A percentile compares a stretch with the other conserved stretches of the same genome.
Evolutionary conservation across 2,797 vertebrate species (phyloP).

Genomic region (Steatocranus sp.): DNA sequence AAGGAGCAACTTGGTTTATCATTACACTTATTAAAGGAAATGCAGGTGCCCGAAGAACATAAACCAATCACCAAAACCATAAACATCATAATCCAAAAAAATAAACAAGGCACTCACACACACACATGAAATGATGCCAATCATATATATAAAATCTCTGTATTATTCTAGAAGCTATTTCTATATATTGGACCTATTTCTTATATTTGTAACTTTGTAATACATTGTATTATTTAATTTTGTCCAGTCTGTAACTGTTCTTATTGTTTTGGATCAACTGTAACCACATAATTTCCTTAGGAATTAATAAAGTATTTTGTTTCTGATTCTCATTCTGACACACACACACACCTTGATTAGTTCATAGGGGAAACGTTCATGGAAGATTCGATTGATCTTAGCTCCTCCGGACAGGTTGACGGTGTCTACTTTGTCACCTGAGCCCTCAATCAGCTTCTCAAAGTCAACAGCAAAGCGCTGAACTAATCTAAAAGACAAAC

Average conservation of each 20-base stretch:
- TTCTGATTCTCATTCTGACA: background rate
- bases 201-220: background rate
- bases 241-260: background rate
- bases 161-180: background rate
- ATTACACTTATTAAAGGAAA: background rate
- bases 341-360: conserved; percentile 52
- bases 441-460: conserved; percentile 90
- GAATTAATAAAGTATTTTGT: background rate
- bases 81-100: background rate
- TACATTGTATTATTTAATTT: background rate
- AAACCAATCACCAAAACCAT: background rate
- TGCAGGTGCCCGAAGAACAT: background rate
- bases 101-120: background rate
- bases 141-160: background rate
- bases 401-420: conserved; percentile 88
- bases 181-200: background rate
- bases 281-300: background rate
- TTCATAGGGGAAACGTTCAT: conserved; percentile 84
- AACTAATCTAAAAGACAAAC: conserved; percentile 56
- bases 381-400: conserved; percentile 92
- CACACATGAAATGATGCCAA: background rate
- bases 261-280: background rate
- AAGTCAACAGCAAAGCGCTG: conserved; percentile 89
- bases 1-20: background rate
- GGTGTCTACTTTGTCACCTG: conserved; percentile 87